These are phyloP conservation scores for Dendroctonus valens DNA, from an alignment of 1,140 invertebrate genomes.

Conservation along the genomic window DNA sequence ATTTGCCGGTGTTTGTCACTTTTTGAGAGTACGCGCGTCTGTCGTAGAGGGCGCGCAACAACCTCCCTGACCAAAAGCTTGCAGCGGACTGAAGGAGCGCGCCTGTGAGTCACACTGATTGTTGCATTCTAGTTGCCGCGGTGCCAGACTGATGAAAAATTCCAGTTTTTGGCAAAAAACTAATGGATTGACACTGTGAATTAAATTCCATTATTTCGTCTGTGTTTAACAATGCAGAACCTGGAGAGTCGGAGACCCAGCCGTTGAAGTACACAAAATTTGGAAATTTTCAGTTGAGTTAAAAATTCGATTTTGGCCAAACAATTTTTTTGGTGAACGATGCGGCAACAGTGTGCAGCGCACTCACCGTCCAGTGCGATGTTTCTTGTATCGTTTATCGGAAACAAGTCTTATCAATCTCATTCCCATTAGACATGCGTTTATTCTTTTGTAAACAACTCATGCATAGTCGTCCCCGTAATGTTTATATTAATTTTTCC, in stretches of 20 bases:
- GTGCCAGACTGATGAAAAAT: slow-evolving; percentile 8
- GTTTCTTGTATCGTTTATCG: slow-evolving; percentile 36
- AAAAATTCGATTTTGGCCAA: not conserved
- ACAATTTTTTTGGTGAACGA: not conserved
- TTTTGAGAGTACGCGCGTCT: slow-evolving; percentile 37
- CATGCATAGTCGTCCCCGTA: slow-evolving; percentile 9
- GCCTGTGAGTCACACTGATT: slow-evolving; percentile 34
- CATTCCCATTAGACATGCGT: slow-evolving; percentile 35
- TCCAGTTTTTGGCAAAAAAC: not conserved
- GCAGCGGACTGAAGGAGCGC: slow-evolving; percentile 31
- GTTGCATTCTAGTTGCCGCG: slow-evolving; percentile 30
- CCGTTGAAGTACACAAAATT: not conserved
- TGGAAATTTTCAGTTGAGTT: not conserved
- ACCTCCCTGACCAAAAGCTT: slow-evolving; percentile 21
- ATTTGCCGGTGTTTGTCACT: slow-evolving; percentile 25
- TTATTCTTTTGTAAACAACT: slow-evolving; percentile 34
- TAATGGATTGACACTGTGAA: not conserved
- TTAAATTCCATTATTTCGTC: not conserved
- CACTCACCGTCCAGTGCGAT: slow-evolving; percentile 33
- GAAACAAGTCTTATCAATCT: slow-evolving; percentile 38
- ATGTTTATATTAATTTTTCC: too few species aligned
- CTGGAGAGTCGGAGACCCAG: not conserved
- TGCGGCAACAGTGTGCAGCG: slow-evolving; percentile 28
- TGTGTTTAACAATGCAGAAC: not conserved
- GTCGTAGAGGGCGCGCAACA: slow-evolving; percentile 21